Evolutionary conservation across 2,888 invertebrate genomes (phyloP).

Genomic region (Pasiphila rectangulata): DNA sequence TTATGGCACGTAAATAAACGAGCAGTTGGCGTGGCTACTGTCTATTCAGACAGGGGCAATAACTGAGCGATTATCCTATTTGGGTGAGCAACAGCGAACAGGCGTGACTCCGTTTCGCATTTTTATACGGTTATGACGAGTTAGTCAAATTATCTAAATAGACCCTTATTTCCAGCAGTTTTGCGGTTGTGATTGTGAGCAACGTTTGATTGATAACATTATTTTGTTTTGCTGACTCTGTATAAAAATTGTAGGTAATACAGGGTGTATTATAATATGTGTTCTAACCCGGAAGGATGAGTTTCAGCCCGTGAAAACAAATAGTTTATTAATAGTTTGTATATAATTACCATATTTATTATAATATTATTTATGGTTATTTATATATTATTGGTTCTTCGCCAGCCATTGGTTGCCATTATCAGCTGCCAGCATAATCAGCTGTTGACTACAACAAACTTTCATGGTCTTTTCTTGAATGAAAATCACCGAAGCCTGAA

Average conservation of each 20-base stretch:
- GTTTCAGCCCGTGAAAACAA: too few relatives aligned
- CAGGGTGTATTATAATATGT: too few relatives aligned
- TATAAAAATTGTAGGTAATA: background rate
- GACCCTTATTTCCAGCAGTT: constrained; percentile 22
- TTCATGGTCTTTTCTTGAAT: too few relatives aligned
- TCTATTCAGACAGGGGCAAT: constrained; percentile 72
- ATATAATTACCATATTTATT: too few relatives aligned
- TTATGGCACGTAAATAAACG: constrained; percentile 72
- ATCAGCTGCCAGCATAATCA: too few relatives aligned
- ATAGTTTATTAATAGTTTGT: too few relatives aligned
- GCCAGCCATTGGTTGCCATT: too few relatives aligned
- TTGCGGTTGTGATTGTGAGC: constrained; percentile 18
- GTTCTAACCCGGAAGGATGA: too few relatives aligned
- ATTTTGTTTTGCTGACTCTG: constrained; percentile 1
- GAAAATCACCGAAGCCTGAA: too few relatives aligned
- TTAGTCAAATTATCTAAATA: constrained; percentile 46
- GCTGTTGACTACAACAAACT: too few relatives aligned
- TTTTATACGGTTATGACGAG: constrained; percentile 54
- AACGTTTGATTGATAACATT: constrained; percentile 19
- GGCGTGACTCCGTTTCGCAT: constrained; percentile 62
- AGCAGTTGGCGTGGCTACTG: constrained; percentile 74
- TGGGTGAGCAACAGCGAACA: constrained; percentile 60
- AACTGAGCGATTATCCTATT: constrained; percentile 75
- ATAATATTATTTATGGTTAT: too few relatives aligned
- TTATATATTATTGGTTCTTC: too few relatives aligned